Conservation (phyloP, 2,888 invertebrate genomes). For the Rhogogaster chlorosoma region DNA sequence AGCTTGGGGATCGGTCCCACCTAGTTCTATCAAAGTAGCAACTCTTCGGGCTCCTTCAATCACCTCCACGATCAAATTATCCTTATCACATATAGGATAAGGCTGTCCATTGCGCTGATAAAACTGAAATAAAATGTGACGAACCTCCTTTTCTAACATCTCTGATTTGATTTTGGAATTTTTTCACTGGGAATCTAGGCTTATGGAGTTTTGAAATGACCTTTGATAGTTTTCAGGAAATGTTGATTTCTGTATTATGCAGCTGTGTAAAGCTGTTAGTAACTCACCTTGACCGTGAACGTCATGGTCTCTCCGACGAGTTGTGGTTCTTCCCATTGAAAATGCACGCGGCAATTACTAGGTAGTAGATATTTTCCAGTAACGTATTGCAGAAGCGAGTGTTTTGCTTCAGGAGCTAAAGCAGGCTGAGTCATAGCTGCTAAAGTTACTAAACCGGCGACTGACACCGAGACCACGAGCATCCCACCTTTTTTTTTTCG, state of each 20-base stretch:
- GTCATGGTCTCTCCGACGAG: constrained; percentile 95
- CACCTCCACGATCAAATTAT: constrained; percentile 93
- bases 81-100: constrained; percentile 96
- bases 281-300: constrained; percentile 86
- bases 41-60: constrained; percentile 91
- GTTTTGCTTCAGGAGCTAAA: constrained; percentile 93
- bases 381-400: constrained; percentile 93
- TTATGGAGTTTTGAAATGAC: neutral
- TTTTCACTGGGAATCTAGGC: neutral
- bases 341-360: constrained; percentile 90
- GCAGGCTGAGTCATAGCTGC: constrained; percentile 96
- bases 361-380: constrained; percentile 95
- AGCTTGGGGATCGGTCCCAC: constrained; percentile 90
- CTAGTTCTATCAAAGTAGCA: constrained; percentile 92
- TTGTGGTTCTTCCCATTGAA: constrained; percentile 95
- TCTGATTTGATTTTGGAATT: neutral
- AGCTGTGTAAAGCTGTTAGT: neutral
- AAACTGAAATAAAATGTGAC: constrained; percentile 81
- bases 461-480: constrained; percentile 93
- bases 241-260: neutral
- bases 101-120: constrained; percentile 96
- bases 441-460: constrained; percentile 92
- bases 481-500: constrained; percentile 84
- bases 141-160: neutral
- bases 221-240: neutral